A percentile compares a stretch with the other conserved stretches of the same genome.
Conservation (phyloP, 2,797 vertebrate species). For the Hyperoplus immaculatus region DNA sequence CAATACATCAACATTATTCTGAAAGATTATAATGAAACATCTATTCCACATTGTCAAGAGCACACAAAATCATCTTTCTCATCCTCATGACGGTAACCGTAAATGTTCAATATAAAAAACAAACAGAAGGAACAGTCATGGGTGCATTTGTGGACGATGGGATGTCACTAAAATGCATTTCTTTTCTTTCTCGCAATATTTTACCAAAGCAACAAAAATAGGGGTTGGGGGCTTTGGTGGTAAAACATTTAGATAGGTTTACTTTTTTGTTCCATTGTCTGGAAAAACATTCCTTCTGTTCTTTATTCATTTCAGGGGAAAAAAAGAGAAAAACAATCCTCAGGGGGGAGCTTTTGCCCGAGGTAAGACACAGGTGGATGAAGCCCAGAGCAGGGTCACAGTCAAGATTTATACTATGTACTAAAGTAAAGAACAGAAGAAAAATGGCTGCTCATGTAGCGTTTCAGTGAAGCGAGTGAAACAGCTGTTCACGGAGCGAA, state of each 20-base stretch:
- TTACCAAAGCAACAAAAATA: constrained; percentile 10
- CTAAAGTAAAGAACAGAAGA: constrained; percentile 94
- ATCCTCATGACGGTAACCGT: constrained; percentile 5
- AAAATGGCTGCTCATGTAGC: constrained; percentile 91
- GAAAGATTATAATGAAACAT: constrained; percentile 41
- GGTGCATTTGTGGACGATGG: neutral
- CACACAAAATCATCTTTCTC: constrained; percentile 1
- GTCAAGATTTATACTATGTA: constrained; percentile 97
- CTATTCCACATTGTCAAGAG: constrained; percentile 36
- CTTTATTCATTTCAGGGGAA: constrained; percentile 56
- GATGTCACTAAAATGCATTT: constrained; percentile 25
- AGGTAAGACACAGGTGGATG: constrained; percentile 97
- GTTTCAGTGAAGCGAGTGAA: constrained; percentile 94
- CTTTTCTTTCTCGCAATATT: constrained; percentile 14
- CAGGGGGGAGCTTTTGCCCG: constrained; percentile 88
- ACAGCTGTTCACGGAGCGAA: constrained; percentile 97
- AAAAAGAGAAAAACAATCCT: constrained; percentile 73
- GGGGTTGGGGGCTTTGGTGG: constrained; percentile 9
- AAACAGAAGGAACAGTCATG: constrained; percentile 1
- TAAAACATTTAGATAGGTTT: constrained; percentile 53
- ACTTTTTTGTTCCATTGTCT: constrained; percentile 67
- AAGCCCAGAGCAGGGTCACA: constrained; percentile 93
- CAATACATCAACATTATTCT: constrained; percentile 44
- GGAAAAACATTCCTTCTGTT: constrained; percentile 71
- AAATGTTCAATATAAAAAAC: constrained; percentile 12